A percentile compares a stretch with the other conserved stretches of the same genome.
phyloP scores from a whole-genome alignment of 2,113 vertebrate species.

The Takifugu bimaculatus region DNA sequence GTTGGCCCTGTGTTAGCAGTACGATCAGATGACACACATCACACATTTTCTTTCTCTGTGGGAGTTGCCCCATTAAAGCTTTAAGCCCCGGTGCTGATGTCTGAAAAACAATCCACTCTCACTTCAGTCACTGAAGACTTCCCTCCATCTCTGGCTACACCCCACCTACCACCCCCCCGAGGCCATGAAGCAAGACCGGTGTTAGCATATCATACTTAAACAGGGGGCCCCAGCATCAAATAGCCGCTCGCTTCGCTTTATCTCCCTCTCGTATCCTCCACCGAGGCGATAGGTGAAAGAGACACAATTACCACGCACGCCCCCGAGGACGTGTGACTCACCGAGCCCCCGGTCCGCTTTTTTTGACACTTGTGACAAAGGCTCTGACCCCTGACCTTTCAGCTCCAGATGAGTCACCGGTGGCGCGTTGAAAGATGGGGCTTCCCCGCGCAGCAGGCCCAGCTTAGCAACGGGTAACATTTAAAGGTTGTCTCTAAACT shows the following conservation, averaged over 20 bases:
- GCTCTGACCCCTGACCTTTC: constrained; percentile 66
- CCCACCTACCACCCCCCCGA: background rate
- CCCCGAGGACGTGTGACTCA: constrained; percentile 59
- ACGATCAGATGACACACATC: constrained; percentile 21
- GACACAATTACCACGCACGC: constrained; percentile 54
- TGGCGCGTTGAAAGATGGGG: constrained; percentile 28
- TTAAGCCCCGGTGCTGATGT: constrained; percentile 24
- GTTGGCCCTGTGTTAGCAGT: constrained; percentile 19
- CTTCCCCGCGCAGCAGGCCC: constrained; percentile 45
- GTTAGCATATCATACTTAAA: constrained; percentile 40
- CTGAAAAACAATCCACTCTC: constrained; percentile 47
- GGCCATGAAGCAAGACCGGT: constrained; percentile 10
- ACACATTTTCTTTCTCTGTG: constrained; percentile 31
- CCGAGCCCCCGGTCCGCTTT: constrained; percentile 42
- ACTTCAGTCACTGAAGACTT: constrained; percentile 34
- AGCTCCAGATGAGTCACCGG: constrained; percentile 60
- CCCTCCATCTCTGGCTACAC: constrained; percentile 15
- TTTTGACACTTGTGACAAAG: constrained; percentile 67
- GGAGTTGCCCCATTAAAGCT: constrained; percentile 28
- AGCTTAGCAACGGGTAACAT: constrained; percentile 44
- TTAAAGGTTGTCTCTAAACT: constrained; percentile 58
- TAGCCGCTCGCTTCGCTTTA: constrained; percentile 37
- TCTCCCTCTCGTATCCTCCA: constrained; percentile 39
- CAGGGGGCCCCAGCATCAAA: constrained; percentile 25
- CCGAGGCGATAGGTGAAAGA: constrained; percentile 57